A percentile compares a stretch with the other conserved stretches of the same genome.
These are phyloP conservation scores for Syngnathoides biaculeatus DNA, from an alignment of 2,113 vertebrate genomes.

Conservation along the genomic window DNA sequence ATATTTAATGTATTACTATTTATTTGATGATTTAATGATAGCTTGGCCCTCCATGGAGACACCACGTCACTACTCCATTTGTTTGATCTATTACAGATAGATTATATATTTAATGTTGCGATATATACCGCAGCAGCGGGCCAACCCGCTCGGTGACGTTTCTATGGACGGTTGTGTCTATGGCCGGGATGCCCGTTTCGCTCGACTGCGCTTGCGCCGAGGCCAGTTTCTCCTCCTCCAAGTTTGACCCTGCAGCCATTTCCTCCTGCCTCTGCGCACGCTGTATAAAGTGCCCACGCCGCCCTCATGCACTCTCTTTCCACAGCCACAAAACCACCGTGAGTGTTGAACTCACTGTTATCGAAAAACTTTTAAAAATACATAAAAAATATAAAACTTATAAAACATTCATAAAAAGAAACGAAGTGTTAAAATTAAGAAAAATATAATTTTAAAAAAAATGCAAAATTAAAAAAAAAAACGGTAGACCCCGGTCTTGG, in stretches of 20 bases:
- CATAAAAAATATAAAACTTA: slow-evolving; percentile 67
- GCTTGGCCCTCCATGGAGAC: too few relatives aligned
- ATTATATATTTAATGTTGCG: neutral
- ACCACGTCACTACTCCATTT: too few relatives aligned
- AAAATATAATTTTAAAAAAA: slow-evolving; percentile 48
- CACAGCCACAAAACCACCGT: slow-evolving; percentile 72
- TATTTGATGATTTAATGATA: too few relatives aligned
- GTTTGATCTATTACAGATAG: too few relatives aligned
- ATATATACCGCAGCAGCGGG: neutral
- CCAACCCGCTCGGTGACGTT: neutral
- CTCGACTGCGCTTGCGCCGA: slow-evolving; percentile 53
- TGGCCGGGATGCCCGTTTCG: slow-evolving; percentile 59
- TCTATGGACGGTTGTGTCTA: too few relatives aligned
- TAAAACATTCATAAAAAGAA: slow-evolving; percentile 69
- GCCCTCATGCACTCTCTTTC: slow-evolving; percentile 73
- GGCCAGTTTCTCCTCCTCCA: slow-evolving; percentile 30
- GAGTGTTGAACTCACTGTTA: slow-evolving; percentile 77
- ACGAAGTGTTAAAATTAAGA: slow-evolving; percentile 37
- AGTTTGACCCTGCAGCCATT: slow-evolving; percentile 68
- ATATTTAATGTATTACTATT: too few relatives aligned
- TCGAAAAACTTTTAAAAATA: slow-evolving; percentile 72
- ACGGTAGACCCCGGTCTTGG: slow-evolving; percentile 46
- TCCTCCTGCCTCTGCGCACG: slow-evolving; percentile 58
- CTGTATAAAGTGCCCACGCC: slow-evolving; percentile 75
- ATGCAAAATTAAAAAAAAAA: slow-evolving; percentile 49